phyloP scores from a whole-genome alignment of 2,888 invertebrate genomes.

The Mechanitis messenoides region DNA sequence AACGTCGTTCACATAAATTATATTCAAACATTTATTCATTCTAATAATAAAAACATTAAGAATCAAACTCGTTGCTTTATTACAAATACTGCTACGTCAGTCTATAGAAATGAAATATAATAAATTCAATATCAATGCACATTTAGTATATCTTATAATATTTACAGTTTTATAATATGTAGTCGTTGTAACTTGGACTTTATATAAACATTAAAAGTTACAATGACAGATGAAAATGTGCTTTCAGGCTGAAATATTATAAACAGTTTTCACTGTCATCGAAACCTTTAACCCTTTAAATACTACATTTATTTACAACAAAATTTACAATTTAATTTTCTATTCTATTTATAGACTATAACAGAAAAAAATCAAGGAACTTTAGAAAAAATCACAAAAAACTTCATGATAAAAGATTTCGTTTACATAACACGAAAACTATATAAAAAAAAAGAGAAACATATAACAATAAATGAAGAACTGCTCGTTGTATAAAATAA shows the following conservation, averaged over 20 bases:
- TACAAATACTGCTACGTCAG: conserved; percentile 4
- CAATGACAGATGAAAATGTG: conserved; percentile 13
- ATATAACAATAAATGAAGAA: conserved; percentile 11
- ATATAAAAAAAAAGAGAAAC: background rate
- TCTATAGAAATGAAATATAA: background rate
- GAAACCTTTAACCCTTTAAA: conserved; percentile 22
- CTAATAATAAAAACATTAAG: background rate
- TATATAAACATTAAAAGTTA: conserved; percentile 13
- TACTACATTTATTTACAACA: conserved; percentile 36
- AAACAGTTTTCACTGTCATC: conserved; percentile 17
- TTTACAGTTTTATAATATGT: conserved; percentile 13
- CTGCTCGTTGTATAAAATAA: conserved; percentile 26
- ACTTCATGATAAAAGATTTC: conserved; percentile 35
- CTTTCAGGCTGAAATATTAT: too few relatives aligned
- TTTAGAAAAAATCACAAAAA: conserved; percentile 40
- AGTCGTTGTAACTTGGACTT: conserved; percentile 27
- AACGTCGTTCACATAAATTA: conserved; percentile 8
- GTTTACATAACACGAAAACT: background rate
- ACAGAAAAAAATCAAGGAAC: conserved; percentile 55
- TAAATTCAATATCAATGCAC: background rate
- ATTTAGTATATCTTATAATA: background rate
- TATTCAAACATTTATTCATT: too few relatives aligned
- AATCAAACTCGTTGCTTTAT: background rate
- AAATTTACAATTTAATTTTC: conserved; percentile 17
- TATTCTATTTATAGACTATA: conserved; percentile 26